Percentiles rank a stretch among this genome's conserved stretches.
Evolutionary conservation across 35 echinoderm and acorn worm genomes (phyloP).

Genomic region (Ptychodera flava): DNA sequence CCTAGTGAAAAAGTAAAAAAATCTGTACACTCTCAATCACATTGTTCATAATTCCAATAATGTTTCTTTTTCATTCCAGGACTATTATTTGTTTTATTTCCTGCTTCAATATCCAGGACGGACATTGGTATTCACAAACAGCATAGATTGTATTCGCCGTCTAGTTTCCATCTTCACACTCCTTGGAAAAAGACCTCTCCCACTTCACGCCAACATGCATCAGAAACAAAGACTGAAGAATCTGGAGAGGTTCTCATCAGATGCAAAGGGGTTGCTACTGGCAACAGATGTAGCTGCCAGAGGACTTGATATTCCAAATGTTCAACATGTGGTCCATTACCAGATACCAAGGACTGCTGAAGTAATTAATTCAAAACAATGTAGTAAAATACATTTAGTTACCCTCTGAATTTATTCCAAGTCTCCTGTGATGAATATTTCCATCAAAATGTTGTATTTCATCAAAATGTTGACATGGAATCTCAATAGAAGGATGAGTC

Average conservation of each 20-base stretch:
- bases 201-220: slow-evolving; percentile 86
- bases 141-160: slow-evolving; percentile 86
- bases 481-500: too few species aligned
- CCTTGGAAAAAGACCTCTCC: slow-evolving; percentile 51
- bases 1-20: too few species aligned
- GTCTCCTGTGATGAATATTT: too few species aligned
- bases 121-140: slow-evolving; percentile 88
- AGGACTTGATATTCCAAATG: slow-evolving; percentile 90
- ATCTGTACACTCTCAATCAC: too few species aligned
- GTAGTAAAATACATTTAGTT: too few species aligned
- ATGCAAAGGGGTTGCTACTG: slow-evolving; percentile 67
- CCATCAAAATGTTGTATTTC: too few species aligned
- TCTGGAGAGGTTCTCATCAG: slow-evolving; percentile 78
- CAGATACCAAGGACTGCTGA: slow-evolving; percentile 91
- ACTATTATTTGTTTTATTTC: slow-evolving; percentile 88
- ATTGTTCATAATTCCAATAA: too few species aligned
- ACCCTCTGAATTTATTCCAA: too few species aligned
- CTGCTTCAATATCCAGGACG: slow-evolving; percentile 88
- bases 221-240: slow-evolving; percentile 91
- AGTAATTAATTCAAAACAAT: too few species aligned
- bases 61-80: slow-evolving; percentile 54
- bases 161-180: slow-evolving; percentile 69
- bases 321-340: slow-evolving; percentile 95
- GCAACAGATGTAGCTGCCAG: slow-evolving; percentile 96
- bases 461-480: too few species aligned